Evolutionary conservation across 1,140 invertebrate genomes (phyloP), one percentile per base, ranked within the genome.

Genomic region (Drosophila ercepeae): DNA sequence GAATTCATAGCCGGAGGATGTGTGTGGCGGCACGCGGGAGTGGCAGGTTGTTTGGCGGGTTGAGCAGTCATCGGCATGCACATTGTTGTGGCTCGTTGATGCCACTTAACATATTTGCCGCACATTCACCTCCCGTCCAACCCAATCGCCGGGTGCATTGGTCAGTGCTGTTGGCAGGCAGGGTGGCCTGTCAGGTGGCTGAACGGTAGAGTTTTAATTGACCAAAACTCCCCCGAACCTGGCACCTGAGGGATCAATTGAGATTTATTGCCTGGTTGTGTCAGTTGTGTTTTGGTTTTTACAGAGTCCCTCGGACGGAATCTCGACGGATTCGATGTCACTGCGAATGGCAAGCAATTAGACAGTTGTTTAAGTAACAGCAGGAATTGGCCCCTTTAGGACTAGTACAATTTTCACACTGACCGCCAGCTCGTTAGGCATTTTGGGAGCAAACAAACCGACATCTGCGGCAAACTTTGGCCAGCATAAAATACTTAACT

Each of bases 201-300:
- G 54, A 27, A 51, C 44, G 61, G 45, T 46, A 63, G 72, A 63
- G 41, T 75, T 86, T 88, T 86, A 86, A 86, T 86, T 84, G 82
- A 86, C 76, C 82, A 71, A 67, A 63, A 59, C 50, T 55, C 70
- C 65, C 78, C 70, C 50, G 41, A 70, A 70, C 82, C 83, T 61
- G 51, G 51, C 74, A 70, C 82, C 83, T 67, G 70, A 41, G 82
- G 84, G 82, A 86, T 75, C 82, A 78, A 82, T 89, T 77, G 73
- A 89, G 82, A 86, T 86, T 86, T 86, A 86, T 84, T 83, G 84
- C 44, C 63, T 44, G 53, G 64, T 60, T 72, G 67, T 86, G 79
- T 83, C 79, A 61, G 59, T 29, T 70, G 74, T 70, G 52, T 63
- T 69, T 55, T 46, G 51, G 23, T 16, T 39, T 53, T 68, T 27